A percentile compares a stretch with the other conserved stretches of the same genome.
phyloP scores from a whole-genome alignment of 2,888 invertebrate genomes.

The Ornithoptera alexandrae region DNA sequence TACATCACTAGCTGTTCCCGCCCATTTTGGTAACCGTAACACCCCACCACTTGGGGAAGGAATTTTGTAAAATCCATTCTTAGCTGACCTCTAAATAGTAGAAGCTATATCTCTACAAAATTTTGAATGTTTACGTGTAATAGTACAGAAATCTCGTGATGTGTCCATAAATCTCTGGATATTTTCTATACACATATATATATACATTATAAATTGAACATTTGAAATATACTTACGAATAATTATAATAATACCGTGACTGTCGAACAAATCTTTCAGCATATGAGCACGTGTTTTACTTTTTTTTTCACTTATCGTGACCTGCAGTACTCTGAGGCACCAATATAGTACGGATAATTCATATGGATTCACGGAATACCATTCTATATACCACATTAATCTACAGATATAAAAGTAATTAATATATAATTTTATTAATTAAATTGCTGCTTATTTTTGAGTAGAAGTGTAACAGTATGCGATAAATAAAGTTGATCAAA shows the following conservation, averaged over 20 bases:
- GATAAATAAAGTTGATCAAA: not conserved
- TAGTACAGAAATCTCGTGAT: too few species aligned
- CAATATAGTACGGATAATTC: constrained; percentile 62
- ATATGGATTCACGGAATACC: constrained; percentile 65
- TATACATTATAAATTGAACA: not conserved
- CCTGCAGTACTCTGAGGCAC: constrained; percentile 58
- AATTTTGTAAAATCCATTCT: too few species aligned
- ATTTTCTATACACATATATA: too few species aligned
- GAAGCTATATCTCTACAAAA: too few species aligned
- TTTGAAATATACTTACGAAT: constrained; percentile 48
- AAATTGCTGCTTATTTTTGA: not conserved
- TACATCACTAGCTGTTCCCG: too few species aligned
- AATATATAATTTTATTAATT: not conserved
- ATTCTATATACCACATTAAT: constrained; percentile 71
- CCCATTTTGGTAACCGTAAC: too few species aligned
- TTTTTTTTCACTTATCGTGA: constrained; percentile 37
- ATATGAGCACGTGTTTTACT: constrained; percentile 33
- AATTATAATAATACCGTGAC: constrained; percentile 65
- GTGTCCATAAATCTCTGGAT: too few species aligned
- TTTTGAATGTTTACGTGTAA: too few species aligned
- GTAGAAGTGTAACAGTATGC: not conserved
- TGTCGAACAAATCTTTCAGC: constrained; percentile 50
- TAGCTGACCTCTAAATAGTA: too few species aligned
- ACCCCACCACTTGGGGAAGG: too few species aligned
- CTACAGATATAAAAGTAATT: constrained; percentile 39